Evolutionary conservation across 2,113 vertebrate genomes (phyloP).

Genomic region (Corynorhinus townsendii): DNA sequence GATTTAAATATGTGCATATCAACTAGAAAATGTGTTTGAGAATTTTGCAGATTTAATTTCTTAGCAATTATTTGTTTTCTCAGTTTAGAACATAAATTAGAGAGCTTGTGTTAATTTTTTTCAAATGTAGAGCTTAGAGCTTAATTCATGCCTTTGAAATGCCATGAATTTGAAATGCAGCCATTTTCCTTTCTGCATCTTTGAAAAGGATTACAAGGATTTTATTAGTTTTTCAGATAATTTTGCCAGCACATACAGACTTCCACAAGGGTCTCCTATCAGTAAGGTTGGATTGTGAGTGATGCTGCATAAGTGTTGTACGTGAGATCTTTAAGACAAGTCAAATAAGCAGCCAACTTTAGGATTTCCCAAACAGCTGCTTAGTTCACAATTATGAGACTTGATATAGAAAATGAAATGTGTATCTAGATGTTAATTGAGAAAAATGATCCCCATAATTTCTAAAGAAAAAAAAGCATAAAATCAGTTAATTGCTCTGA

Average conservation of each 20-base stretch:
- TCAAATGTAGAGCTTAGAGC: constrained; percentile 60
- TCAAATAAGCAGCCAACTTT: constrained; percentile 27
- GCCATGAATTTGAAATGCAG: constrained; percentile 71
- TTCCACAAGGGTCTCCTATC: constrained; percentile 52
- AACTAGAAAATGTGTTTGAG: constrained; percentile 67
- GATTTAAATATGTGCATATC: constrained; percentile 55
- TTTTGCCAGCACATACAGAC: constrained; percentile 50
- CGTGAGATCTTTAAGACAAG: constrained; percentile 37
- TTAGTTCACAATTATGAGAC: constrained; percentile 18
- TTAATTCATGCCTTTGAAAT: constrained; percentile 72
- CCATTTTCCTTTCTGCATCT: constrained; percentile 63
- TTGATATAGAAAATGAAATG: constrained; percentile 23
- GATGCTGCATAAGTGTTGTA: not conserved
- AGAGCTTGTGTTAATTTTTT: constrained; percentile 64
- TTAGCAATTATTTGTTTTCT: constrained; percentile 75
- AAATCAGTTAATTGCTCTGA: constrained; percentile 2
- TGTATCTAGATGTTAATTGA: constrained; percentile 35
- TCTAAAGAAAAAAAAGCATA: constrained; percentile 37
- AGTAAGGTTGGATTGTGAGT: not conserved
- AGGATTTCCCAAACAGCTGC: constrained; percentile 40
- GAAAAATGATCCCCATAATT: constrained; percentile 2
- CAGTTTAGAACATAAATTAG: constrained; percentile 69
- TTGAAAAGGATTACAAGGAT: constrained; percentile 62
- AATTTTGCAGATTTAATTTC: constrained; percentile 70
- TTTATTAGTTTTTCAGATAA: constrained; percentile 70